Conservation (phyloP, 2,888 invertebrate genomes). For the Rhabditophanes sp. region DNA sequence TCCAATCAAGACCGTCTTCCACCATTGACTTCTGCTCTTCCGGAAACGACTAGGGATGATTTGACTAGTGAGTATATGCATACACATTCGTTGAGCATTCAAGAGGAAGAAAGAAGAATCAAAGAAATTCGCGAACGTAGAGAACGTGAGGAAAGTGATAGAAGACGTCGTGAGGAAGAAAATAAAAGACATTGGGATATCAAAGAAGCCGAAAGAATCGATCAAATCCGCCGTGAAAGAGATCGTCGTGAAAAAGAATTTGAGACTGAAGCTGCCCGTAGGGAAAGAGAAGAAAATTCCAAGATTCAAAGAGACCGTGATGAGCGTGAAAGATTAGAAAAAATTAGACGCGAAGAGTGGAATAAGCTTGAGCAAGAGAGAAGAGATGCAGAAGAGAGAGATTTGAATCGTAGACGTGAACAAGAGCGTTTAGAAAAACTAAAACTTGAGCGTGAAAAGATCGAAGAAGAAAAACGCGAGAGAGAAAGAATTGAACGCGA, state of each 20-base stretch:
- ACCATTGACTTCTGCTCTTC: slow-evolving; percentile 13
- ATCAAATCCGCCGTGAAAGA: slow-evolving; percentile 23
- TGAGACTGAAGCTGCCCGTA: too few relatives aligned
- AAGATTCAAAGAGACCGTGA: slow-evolving; percentile 1
- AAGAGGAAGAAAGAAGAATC: slow-evolving; percentile 39
- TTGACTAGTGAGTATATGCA: slow-evolving; percentile 15
- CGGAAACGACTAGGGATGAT: slow-evolving; percentile 14
- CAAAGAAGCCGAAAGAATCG: slow-evolving; percentile 27
- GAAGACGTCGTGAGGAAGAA: slow-evolving; percentile 31
- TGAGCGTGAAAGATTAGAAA: slow-evolving; percentile 4
- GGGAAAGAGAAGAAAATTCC: slow-evolving; percentile 3
- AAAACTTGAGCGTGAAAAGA: slow-evolving; percentile 20
- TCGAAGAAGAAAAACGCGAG: slow-evolving; percentile 18
- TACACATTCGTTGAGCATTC: slow-evolving; percentile 26
- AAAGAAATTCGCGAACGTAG: slow-evolving; percentile 26
- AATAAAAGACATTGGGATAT: slow-evolving; percentile 18
- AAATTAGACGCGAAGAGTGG: slow-evolving; percentile 3
- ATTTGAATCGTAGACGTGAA: neutral
- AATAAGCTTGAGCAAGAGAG: neutral
- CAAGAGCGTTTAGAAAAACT: too few relatives aligned
- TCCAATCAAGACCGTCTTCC: slow-evolving; percentile 20
- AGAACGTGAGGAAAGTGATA: slow-evolving; percentile 26
- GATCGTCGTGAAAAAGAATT: slow-evolving; percentile 25
- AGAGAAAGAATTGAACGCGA: slow-evolving; percentile 25
- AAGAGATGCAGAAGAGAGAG: slow-evolving; percentile 4